A percentile compares a stretch with the other conserved stretches of the same genome.
Evolutionary conservation across 1,140 invertebrate genomes (phyloP).

Genomic region (Centruroides vittatus): DNA sequence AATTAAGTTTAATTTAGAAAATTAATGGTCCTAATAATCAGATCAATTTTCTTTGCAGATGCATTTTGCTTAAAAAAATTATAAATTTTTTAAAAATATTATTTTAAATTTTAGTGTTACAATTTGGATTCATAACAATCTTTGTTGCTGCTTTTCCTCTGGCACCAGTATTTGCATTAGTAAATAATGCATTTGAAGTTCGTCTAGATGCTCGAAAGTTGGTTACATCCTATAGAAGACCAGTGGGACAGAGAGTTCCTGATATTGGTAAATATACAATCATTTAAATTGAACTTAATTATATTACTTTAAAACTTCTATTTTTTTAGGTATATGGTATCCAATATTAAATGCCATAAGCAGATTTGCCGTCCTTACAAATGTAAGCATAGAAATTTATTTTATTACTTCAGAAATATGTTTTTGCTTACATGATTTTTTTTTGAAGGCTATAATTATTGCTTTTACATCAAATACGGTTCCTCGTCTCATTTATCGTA

Average conservation of each 20-base stretch:
- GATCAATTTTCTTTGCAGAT: too few relatives aligned
- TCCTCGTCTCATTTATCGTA: slow-evolving; percentile 68
- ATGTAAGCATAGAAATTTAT: slow-evolving; percentile 46
- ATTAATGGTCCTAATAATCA: too few relatives aligned
- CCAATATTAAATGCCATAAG: slow-evolving; percentile 76
- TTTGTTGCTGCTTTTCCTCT: slow-evolving; percentile 81
- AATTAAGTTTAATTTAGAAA: too few relatives aligned
- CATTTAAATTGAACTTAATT: neutral
- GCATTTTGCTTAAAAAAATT: too few relatives aligned
- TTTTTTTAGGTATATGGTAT: slow-evolving; percentile 55
- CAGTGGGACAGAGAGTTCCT: slow-evolving; percentile 63
- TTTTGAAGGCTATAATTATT: slow-evolving; percentile 83
- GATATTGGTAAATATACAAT: slow-evolving; percentile 49
- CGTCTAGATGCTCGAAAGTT: slow-evolving; percentile 74
- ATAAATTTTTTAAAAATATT: too few relatives aligned
- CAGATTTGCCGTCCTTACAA: slow-evolving; percentile 80
- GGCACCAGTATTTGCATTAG: slow-evolving; percentile 65
- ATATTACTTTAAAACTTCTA: neutral
- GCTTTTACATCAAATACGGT: slow-evolving; percentile 98
- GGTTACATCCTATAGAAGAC: slow-evolving; percentile 63
- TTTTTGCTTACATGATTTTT: neutral
- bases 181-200: slow-evolving; percentile 83
- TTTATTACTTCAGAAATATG: too few relatives aligned
- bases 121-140: slow-evolving; percentile 81
- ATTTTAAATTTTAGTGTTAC: slow-evolving; percentile 44